A percentile compares a stretch with the other conserved stretches of the same genome.
Evolutionary conservation across 2,113 vertebrate species (phyloP).

Genomic region (Steatornis caripensis): DNA sequence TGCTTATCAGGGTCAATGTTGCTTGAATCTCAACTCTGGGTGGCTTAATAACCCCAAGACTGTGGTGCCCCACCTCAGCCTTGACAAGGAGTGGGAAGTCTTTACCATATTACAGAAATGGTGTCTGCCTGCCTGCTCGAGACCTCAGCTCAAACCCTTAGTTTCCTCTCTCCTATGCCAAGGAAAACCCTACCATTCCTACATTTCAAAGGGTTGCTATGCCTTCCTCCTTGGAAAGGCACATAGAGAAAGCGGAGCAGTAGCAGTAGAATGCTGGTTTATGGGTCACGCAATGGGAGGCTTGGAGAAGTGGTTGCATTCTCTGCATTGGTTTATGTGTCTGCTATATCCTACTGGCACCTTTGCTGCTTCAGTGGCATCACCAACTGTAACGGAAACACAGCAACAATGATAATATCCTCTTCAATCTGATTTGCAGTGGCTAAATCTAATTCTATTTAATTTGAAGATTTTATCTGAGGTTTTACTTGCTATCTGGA

Average conservation of each 20-base stretch:
- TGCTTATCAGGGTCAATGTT: neutral
- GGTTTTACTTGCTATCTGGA: neutral
- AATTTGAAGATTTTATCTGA: conserved; percentile 37
- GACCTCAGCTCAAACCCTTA: neutral
- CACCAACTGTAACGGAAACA: neutral
- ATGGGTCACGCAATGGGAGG: fast-evolving
- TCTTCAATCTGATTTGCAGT: neutral
- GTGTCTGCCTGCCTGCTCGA: neutral
- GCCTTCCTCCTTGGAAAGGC: neutral
- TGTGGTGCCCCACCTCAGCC: neutral
- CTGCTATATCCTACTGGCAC: neutral
- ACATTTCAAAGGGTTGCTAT: neutral
- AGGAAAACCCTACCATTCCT: neutral
- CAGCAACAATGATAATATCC: neutral
- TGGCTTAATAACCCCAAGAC: neutral
- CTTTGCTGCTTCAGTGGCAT: neutral
- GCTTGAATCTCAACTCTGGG: neutral
- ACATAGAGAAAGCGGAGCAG: neutral
- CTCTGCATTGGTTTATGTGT: neutral
- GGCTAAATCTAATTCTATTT: conserved; percentile 7
- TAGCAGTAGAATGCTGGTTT: neutral
- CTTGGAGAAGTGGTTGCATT: neutral
- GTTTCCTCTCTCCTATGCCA: neutral
- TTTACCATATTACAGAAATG: neutral
- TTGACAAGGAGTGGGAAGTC: neutral